phyloP scores from a whole-genome alignment of 1,140 invertebrate genomes.

The Drosophila subpulchrella region DNA sequence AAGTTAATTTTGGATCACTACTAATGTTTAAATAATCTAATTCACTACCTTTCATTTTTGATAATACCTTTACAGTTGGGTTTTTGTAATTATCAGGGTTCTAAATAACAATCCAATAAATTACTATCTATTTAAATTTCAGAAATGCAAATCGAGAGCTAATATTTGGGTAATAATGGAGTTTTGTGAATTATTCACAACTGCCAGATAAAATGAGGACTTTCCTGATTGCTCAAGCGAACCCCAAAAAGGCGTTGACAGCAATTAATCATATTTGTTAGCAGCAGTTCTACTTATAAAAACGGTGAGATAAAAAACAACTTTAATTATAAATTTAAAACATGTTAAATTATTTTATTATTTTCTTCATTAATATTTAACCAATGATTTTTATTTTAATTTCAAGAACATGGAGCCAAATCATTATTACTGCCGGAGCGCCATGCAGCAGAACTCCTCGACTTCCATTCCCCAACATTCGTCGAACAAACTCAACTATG shows the following conservation, averaged over 20 bases:
- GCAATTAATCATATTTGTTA: constrained; percentile 19
- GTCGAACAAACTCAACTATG: constrained; percentile 59
- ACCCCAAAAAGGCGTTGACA: constrained; percentile 5
- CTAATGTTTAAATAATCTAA: too few relatives aligned
- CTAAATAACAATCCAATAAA: background rate
- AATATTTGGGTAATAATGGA: constrained; percentile 7
- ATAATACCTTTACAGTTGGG: too few relatives aligned
- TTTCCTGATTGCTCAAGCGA: constrained; percentile 23
- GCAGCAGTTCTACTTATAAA: background rate
- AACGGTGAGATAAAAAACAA: constrained; percentile 10
- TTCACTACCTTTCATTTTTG: too few relatives aligned
- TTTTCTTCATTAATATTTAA: too few relatives aligned
- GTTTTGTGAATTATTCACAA: constrained; percentile 6
- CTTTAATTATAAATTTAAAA: too few relatives aligned
- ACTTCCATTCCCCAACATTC: constrained; percentile 57
- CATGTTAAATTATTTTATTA: too few relatives aligned
- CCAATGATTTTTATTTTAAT: background rate
- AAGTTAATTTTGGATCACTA: background rate
- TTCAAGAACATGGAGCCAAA: constrained; percentile 71
- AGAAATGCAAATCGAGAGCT: constrained; percentile 13
- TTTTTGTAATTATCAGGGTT: background rate
- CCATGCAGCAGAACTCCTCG: constrained; percentile 50
- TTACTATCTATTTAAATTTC: background rate
- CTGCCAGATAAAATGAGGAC: constrained; percentile 37
- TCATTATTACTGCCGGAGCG: constrained; percentile 75